phyloP scores from a whole-genome alignment of 2,888 invertebrate species.

The Lepidochitona cinerea region DNA sequence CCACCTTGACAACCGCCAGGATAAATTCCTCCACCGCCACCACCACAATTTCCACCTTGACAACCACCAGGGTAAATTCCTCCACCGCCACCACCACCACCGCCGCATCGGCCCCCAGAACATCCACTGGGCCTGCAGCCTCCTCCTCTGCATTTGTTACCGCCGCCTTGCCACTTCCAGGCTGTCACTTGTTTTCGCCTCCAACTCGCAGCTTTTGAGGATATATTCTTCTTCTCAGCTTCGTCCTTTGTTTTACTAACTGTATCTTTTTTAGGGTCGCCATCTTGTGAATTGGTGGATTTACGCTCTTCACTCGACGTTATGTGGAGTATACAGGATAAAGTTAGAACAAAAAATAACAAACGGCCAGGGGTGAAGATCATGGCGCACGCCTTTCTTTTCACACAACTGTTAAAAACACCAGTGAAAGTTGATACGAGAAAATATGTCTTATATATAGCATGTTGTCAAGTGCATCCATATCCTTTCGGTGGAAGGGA shows the following conservation, averaged over 20 bases:
- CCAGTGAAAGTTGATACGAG: too few species aligned
- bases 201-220: background rate
- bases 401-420: too few species aligned
- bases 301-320: too few species aligned
- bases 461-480: background rate
- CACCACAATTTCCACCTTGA: background rate
- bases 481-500: background rate
- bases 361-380: too few species aligned
- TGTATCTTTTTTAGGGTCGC: too few species aligned
- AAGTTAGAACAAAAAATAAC: too few species aligned
- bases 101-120: background rate
- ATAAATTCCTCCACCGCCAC: background rate
- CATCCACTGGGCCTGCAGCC: background rate
- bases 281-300: too few species aligned
- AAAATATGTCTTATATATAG: constrained; percentile 3
- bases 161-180: constrained; percentile 2
- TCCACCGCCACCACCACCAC: background rate
- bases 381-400: too few species aligned
- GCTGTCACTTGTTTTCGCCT: background rate
- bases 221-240: background rate
- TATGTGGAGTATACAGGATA: too few species aligned
- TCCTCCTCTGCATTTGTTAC: background rate
- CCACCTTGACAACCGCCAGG: background rate
- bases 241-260: background rate
- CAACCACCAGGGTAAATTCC: background rate